Conservation (phyloP, 1,140 invertebrate genomes). For the Musca domestica region DNA sequence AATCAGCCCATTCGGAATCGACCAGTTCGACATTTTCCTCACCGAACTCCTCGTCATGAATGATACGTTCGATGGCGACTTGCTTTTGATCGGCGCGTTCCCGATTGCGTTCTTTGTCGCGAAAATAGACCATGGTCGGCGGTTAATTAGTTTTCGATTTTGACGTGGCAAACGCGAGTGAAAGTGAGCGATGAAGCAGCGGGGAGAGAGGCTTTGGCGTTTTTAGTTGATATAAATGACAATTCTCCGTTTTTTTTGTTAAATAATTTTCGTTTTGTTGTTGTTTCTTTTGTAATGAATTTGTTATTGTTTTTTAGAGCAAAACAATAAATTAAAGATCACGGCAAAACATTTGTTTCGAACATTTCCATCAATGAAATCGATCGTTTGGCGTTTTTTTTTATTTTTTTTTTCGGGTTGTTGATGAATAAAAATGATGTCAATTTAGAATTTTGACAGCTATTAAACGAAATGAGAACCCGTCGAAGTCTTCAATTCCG, state of each 20-base stretch:
- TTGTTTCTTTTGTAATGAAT: not conserved
- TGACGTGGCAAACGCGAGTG: too few relatives aligned
- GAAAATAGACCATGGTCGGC: slow-evolving; percentile 41
- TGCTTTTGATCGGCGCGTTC: slow-evolving; percentile 36
- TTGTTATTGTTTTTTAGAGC: not conserved
- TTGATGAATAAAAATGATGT: slow-evolving; percentile 5
- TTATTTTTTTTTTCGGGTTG: too few relatives aligned
- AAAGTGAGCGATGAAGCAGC: too few relatives aligned
- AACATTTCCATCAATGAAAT: too few relatives aligned
- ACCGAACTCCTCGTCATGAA: slow-evolving; percentile 53
- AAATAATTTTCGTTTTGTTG: not conserved
- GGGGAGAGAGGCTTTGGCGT: too few relatives aligned
- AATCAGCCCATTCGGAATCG: slow-evolving; percentile 54
- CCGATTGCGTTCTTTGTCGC: slow-evolving; percentile 29
- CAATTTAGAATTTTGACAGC: slow-evolving; percentile 6
- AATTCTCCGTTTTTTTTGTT: too few relatives aligned
- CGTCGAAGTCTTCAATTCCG: too few relatives aligned
- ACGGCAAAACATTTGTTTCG: too few relatives aligned
- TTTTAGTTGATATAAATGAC: too few relatives aligned
- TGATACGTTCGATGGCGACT: slow-evolving; percentile 41
- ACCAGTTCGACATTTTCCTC: slow-evolving; percentile 53
- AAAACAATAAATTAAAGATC: too few relatives aligned
- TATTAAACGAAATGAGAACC: not conserved
- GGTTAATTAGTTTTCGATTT: too few relatives aligned
- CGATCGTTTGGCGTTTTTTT: too few relatives aligned